These are phyloP conservation scores for Aldabrachelys gigantea DNA, from an alignment of 2,113 vertebrate species.

Conservation along the genomic window DNA sequence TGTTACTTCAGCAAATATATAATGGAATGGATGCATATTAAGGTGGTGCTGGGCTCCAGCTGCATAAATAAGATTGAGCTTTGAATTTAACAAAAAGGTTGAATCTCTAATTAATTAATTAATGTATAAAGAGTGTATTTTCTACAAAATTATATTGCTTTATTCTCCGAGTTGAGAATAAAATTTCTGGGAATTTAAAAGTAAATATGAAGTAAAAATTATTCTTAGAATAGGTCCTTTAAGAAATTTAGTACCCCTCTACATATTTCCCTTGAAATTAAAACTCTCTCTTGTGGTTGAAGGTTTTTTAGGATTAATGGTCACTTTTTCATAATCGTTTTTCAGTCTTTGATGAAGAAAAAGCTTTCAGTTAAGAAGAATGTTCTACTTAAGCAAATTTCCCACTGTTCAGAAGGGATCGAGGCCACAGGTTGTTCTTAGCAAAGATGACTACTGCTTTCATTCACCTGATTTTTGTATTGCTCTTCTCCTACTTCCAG, in stretches of 20 bases:
- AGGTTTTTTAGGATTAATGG: background rate
- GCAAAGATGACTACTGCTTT: background rate
- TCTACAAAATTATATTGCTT: background rate
- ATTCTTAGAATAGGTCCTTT: background rate
- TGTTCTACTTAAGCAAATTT: background rate
- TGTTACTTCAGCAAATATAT: background rate
- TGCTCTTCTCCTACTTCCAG: background rate
- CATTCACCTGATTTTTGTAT: background rate
- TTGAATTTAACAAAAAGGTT: background rate
- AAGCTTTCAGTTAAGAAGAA: background rate
- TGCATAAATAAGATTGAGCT: background rate
- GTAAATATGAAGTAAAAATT: background rate
- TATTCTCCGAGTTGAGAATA: background rate
- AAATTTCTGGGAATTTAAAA: background rate
- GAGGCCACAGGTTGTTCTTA: background rate
- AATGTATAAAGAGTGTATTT: background rate
- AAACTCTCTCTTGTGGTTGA: background rate
- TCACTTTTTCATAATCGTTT: background rate
- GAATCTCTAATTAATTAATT: background rate
- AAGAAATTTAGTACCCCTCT: background rate
- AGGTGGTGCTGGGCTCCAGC: background rate
- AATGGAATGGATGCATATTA: background rate
- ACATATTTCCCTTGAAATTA: background rate
- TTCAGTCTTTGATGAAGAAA: background rate
- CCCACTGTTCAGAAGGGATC: background rate